These are phyloP conservation scores for Plutomurus gul DNA, from an alignment of 1,140 invertebrate species.

Conservation along the genomic window DNA sequence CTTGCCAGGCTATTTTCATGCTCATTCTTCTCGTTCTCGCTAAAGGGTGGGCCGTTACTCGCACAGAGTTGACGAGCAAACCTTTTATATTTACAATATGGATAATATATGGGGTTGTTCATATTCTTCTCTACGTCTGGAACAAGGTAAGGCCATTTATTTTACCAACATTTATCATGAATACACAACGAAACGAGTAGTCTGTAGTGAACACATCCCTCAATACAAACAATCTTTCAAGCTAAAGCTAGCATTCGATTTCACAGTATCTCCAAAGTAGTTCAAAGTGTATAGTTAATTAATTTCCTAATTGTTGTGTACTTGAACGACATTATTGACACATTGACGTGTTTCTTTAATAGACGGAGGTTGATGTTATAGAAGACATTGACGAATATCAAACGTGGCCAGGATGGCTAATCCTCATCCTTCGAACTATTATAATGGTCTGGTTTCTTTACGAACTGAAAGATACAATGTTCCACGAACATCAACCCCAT, in stretches of 20 bases:
- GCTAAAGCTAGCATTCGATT: too few species aligned
- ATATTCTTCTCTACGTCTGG: conserved; percentile 92
- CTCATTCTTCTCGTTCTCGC: conserved; percentile 88
- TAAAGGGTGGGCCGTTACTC: conserved; percentile 95
- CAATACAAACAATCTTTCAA: too few species aligned
- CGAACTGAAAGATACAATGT: conserved; percentile 88
- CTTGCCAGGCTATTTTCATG: conserved; percentile 85
- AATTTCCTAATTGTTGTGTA: not conserved
- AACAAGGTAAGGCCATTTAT: conserved; percentile 76
- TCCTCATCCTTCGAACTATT: conserved; percentile 79
- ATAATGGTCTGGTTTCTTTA: conserved; percentile 95
- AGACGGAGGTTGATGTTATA: conserved; percentile 94
- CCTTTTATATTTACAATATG: conserved; percentile 86
- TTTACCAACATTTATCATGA: not conserved
- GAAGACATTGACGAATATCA: conserved; percentile 96
- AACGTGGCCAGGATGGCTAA: conserved; percentile 94
- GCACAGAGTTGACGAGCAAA: conserved; percentile 82
- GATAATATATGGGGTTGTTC: conserved; percentile 86
- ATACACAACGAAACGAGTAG: not conserved
- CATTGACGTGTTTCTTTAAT: conserved; percentile 56
- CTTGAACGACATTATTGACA: not conserved
- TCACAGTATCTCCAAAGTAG: too few species aligned
- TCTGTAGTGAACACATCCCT: too few species aligned
- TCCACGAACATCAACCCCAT: conserved; percentile 84
- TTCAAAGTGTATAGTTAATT: not conserved